Evolutionary conservation across 1,140 invertebrate genomes (phyloP), one percentile per base, ranked within the genome.

Genomic region (Centruroides vittatus): DNA sequence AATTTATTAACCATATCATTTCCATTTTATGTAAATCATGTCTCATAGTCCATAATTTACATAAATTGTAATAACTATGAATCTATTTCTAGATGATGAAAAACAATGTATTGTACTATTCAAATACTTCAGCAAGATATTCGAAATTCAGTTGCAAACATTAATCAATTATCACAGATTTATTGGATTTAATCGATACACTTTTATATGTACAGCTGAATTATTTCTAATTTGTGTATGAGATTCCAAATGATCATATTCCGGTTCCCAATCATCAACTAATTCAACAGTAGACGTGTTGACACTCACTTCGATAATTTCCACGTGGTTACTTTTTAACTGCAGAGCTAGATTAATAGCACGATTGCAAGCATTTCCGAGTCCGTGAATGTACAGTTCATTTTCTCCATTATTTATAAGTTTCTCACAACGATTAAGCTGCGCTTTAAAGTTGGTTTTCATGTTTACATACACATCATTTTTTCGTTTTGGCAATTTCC

Each of bases 291-390:
- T 91, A 55, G 86, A 85, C n/a, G 92, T 96, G 69, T 86, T 85
- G 23, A 85, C 80, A 66, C 85, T 80, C 65, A 89, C 74, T 68
- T 85, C 80, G 50, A 89, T 78, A 41, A 81, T 82, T 10, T 80
- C 80, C 57, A 78, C 71, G 70, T 85, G 85, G 63, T 82, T 78
- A 59, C 82, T 77, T 70, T 88, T 79, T 5, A 96, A 68, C 67
- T 85, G 83, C n/a, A 93, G 73, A 9, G 90, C 89, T 61, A 97
- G 76, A 70, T 87, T 86, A 57, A 91, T 84, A 41, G 91, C 86
- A 72, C 82, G 80, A 66, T 83, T 83, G 54, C 93, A 82, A 10
- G 91, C 86, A 61, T 83, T 82, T 61, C 93, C 93, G 69, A 96
- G 76, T 65, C 88, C 91, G 76, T 94, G 90, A 57, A 98, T 78